A percentile compares a stretch with the other conserved stretches of the same genome.
Conservation (phyloP, 2,888 invertebrate genomes). For the Melanotus villosus region DNA sequence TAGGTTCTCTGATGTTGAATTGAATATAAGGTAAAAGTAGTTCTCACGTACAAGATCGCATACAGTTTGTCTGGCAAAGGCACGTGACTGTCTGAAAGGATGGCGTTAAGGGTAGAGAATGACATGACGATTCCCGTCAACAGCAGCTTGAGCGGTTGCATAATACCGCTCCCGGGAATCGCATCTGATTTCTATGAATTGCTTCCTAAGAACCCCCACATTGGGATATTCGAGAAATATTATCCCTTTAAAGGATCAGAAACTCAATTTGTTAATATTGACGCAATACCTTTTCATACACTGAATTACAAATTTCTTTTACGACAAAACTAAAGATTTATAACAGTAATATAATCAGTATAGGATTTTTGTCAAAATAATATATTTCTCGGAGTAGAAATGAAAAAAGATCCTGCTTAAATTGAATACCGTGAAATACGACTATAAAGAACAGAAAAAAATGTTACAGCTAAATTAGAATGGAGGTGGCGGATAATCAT, state of each 20-base stretch:
- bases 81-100: conserved; percentile 49
- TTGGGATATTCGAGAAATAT: conserved; percentile 20
- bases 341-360: too few species aligned
- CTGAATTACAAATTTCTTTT: too few species aligned
- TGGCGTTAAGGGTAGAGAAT: conserved; percentile 47
- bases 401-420: too few species aligned
- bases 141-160: conserved; percentile 52
- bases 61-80: conserved; percentile 47
- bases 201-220: conserved; percentile 46
- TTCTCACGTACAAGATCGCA: conserved; percentile 38
- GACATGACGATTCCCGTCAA: conserved; percentile 56
- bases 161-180: conserved; percentile 50
- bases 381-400: too few species aligned
- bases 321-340: too few species aligned
- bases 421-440: too few species aligned
- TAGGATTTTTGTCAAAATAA: too few species aligned
- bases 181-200: conserved; percentile 61
- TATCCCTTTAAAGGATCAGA: conserved; percentile 15
- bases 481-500: too few species aligned
- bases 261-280: conserved; percentile 22
- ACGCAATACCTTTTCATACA: not conserved
- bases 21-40: conserved; percentile 40
- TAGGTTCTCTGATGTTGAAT: conserved; percentile 6
- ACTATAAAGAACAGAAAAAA: too few species aligned
- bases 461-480: too few species aligned